phyloP scores from a whole-genome alignment of 1,140 invertebrate species.

The Oreohelix idahoensis region DNA sequence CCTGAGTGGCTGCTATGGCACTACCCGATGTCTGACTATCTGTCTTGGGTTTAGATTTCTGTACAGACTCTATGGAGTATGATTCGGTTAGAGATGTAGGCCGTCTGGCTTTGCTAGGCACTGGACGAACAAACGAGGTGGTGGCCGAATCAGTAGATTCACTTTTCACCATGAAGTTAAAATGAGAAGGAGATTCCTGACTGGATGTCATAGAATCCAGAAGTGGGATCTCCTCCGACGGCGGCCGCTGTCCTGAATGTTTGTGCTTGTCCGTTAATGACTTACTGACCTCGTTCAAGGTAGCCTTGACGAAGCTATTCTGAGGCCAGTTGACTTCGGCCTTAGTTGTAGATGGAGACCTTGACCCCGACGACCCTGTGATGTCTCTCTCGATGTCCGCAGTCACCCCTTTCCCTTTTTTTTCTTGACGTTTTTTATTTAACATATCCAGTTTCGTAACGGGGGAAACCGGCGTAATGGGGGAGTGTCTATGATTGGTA shows the following conservation, averaged over 20 bases:
- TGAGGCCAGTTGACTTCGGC: constrained; percentile 38
- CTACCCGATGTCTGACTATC: background rate
- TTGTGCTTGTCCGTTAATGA: constrained; percentile 21
- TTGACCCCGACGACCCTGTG: constrained; percentile 51
- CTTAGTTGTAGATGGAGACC: constrained; percentile 27
- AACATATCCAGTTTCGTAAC: constrained; percentile 59
- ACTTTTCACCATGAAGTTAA: constrained; percentile 42
- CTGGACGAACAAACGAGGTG: constrained; percentile 58
- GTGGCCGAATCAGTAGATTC: constrained; percentile 50
- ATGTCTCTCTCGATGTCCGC: constrained; percentile 46
- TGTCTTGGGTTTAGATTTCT: background rate
- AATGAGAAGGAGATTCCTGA: constrained; percentile 29
- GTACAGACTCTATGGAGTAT: constrained; percentile 44
- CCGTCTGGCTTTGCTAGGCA: constrained; percentile 52
- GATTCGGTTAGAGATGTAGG: constrained; percentile 64
- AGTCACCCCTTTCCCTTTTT: constrained; percentile 20
- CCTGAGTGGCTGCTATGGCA: background rate
- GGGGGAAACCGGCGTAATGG: constrained; percentile 25
- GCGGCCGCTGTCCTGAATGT: constrained; percentile 9
- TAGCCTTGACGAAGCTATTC: background rate
- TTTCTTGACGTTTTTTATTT: constrained; percentile 52
- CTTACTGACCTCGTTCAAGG: background rate
- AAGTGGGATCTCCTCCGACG: constrained; percentile 43
- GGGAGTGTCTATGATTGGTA: background rate
- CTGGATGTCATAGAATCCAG: constrained; percentile 39